These are phyloP conservation scores for Lepidocyrtoides sp. DNA, from an alignment of 2,888 invertebrate genomes.

Conservation along the genomic window DNA sequence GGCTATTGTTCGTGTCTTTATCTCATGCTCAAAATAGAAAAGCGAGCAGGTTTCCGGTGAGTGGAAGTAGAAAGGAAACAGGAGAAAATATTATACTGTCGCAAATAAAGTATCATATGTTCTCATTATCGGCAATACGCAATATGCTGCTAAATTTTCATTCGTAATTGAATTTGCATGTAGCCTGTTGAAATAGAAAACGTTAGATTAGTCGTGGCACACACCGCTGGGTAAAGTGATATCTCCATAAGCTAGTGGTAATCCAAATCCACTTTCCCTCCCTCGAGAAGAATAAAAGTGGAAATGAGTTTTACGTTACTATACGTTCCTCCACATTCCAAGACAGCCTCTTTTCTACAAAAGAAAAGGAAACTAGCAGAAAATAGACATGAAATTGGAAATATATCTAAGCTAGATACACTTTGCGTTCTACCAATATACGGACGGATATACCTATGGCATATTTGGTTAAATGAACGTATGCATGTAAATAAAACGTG, in stretches of 20 bases:
- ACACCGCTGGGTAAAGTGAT: conserved; percentile 19
- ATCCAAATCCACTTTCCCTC: conserved; percentile 66
- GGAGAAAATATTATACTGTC: not conserved
- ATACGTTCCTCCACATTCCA: not conserved
- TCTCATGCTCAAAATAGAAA: not conserved
- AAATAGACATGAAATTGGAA: not conserved
- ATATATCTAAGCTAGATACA: not conserved
- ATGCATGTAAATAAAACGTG: conserved; percentile 17
- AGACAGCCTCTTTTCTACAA: not conserved
- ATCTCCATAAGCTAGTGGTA: conserved; percentile 60
- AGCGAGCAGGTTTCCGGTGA: not conserved
- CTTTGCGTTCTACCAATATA: too few relatives aligned
- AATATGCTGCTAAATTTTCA: conserved; percentile 51
- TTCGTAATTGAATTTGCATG: conserved; percentile 67
- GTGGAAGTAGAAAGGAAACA: conserved; percentile 3
- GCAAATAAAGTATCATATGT: conserved; percentile 38
- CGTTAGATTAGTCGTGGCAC: conserved; percentile 6
- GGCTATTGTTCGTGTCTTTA: too few relatives aligned
- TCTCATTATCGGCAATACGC: conserved; percentile 41
- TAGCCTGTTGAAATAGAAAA: conserved; percentile 65
- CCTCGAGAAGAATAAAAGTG: conserved; percentile 72
- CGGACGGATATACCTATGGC: not conserved
- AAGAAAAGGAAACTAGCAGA: too few relatives aligned
- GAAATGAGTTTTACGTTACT: conserved; percentile 69
- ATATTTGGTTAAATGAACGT: not conserved